phyloP scores from a whole-genome alignment of 2,888 invertebrate species.

The Gandaritis pyraliata region DNA sequence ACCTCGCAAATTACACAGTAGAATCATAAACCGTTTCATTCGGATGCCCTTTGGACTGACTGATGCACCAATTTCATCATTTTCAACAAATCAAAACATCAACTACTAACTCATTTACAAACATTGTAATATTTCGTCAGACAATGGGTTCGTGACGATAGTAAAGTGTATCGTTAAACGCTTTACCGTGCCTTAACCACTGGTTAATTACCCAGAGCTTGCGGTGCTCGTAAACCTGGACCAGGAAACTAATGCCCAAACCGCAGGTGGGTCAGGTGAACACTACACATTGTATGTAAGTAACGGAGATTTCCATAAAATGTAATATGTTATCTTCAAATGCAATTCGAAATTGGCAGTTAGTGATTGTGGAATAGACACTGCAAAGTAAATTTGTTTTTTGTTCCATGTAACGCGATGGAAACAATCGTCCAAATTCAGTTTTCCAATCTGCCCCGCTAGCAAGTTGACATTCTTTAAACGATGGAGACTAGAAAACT shows the following conservation, averaged over 20 bases:
- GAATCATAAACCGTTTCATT: background rate
- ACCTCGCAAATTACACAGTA: no score
- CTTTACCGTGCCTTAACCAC: constrained; percentile 62
- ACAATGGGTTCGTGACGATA: constrained; percentile 69
- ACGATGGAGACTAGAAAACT: no score
- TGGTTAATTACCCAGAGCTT: constrained; percentile 74
- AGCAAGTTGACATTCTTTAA: no score
- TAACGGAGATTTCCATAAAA: constrained; percentile 11
- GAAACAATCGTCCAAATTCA: no score
- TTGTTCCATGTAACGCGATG: no score
- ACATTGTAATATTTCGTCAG: constrained; percentile 61
- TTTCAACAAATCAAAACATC: constrained; percentile 30
- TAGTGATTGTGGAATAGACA: background rate
- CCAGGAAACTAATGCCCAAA: constrained; percentile 76
- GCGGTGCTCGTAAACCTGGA: constrained; percentile 61
- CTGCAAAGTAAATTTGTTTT: no score
- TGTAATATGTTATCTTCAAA: background rate
- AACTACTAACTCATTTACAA: constrained; percentile 37
- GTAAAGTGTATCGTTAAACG: constrained; percentile 64
- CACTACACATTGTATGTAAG: constrained; percentile 43
- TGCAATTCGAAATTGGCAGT: background rate
- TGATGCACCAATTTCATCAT: constrained; percentile 16
- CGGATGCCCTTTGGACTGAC: constrained; percentile 9
- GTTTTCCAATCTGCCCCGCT: no score
- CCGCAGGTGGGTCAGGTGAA: constrained; percentile 72